Conservation (phyloP, 2,797 vertebrate species). For the Crocodylus rhombifer region DNA sequence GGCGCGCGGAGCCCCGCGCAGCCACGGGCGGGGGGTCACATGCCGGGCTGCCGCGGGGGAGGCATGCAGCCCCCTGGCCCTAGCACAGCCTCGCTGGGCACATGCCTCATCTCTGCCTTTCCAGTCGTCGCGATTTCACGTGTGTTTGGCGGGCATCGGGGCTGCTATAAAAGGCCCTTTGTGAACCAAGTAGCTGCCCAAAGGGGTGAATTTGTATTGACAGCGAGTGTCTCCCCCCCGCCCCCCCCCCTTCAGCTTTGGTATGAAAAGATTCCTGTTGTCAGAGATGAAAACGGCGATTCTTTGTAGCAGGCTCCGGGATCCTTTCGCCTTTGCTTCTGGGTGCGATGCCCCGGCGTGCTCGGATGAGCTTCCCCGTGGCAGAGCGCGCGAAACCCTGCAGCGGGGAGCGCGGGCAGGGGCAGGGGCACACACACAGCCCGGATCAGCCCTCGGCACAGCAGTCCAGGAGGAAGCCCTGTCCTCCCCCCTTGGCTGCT, state of each 20-base stretch:
- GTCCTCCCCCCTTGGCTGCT: too few species aligned
- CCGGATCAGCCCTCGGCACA: not conserved
- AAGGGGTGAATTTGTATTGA: too few species aligned
- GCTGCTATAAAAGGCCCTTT: not conserved
- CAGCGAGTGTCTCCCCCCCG: too few species aligned
- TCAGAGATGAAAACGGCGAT: not conserved
- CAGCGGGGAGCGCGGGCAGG: not conserved
- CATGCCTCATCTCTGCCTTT: not conserved
- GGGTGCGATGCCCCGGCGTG: too few species aligned
- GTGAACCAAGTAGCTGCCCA: too few species aligned
- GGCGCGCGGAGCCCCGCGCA: too few species aligned
- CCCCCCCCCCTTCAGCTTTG: not conserved
- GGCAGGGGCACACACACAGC: not conserved
- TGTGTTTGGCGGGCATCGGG: not conserved
- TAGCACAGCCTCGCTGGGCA: too few species aligned
- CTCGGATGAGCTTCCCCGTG: not conserved
- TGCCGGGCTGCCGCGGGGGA: too few species aligned
- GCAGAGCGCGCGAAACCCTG: not conserved
- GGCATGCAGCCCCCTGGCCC: too few species aligned
- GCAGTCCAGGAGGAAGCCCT: constrained; percentile 37
- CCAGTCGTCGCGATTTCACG: not conserved
- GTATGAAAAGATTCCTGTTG: not conserved
- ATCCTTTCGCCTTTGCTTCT: not conserved
- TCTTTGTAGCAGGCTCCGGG: not conserved
- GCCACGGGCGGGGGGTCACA: too few species aligned